phyloP scores from a whole-genome alignment of 2,113 vertebrate species.

The Callipepla californica region DNA sequence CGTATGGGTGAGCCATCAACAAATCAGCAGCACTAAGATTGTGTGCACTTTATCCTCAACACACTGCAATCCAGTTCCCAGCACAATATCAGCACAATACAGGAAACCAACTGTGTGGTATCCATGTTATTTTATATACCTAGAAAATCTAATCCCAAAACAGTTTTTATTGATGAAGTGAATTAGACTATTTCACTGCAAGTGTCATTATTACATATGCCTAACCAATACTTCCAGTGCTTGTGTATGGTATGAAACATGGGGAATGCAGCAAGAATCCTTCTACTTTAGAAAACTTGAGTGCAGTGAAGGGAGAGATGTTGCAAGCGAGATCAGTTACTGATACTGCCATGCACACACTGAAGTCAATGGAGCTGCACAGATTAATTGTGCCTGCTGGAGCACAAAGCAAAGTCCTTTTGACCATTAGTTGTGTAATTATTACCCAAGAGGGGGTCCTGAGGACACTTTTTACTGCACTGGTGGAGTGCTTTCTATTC shows the following conservation, averaged over 20 bases:
- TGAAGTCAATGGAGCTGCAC: not conserved
- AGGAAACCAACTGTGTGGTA: not conserved
- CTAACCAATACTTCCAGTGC: not conserved
- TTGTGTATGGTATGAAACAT: not conserved
- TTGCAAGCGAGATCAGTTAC: not conserved
- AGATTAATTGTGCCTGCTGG: not conserved
- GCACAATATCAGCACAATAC: not conserved
- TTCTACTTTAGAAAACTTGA: not conserved
- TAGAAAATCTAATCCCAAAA: not conserved
- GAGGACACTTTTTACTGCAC: not conserved
- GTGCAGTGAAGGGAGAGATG: not conserved
- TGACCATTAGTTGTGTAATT: not conserved
- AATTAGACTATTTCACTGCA: not conserved
- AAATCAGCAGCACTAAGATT: not conserved
- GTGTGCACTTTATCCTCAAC: not conserved
- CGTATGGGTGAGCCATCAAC: not conserved
- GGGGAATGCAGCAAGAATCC: not conserved
- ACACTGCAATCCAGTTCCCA: not conserved
- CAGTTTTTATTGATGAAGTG: not conserved
- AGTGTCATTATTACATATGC: not conserved
- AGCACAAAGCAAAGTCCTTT: not conserved
- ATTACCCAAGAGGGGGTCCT: slow-evolving; percentile 1
- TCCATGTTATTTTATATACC: not conserved
- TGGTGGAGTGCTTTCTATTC: not conserved
- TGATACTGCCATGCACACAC: not conserved